Evolutionary conservation across 2,113 vertebrate genomes (phyloP), one percentile per base, ranked within the genome.

Genomic region (Pao palembangensis): DNA sequence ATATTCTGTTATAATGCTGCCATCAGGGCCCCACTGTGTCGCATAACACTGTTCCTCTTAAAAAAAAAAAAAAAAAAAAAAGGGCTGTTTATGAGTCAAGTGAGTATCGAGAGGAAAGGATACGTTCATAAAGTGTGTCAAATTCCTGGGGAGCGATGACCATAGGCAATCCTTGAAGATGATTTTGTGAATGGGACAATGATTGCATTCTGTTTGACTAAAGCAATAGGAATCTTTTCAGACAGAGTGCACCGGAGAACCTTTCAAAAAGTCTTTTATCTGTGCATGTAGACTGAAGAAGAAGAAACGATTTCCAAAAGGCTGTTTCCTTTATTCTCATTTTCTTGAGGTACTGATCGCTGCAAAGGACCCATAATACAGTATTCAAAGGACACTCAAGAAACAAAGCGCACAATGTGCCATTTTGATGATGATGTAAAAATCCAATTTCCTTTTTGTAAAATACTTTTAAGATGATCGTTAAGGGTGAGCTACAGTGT

Each of bases 1-100:
- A 91, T 91, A 89, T 91, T 91, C 88, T 85, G 75, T 70, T 90
- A 92, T 91, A 90, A 91, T 84, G 78, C 79, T 84, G 81, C 88
- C 87, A 91, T 93, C 83, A 89, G 92, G 91, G 91, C 87, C 88
- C 87, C 90, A 88, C 91, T 93, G 88, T 92, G 91, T 94, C 90
- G 92, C 83, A 92, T 87, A 91, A 90, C 78, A 66, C 42, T 71
- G 79, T 65, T 71, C 63, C 25, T 63, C 23, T 51, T 64, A 23
- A 3, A 7, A 28, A 28, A 28, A 28, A 28, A 28, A 28, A 28
- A 28, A 6, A 61, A 53, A 47, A 54, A 61, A 63, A 53, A 47
- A 54, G 61, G 15, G 10, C 50, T 71, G 58, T 73, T 68, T 71
- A 66, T 54, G 44, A 66, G 46, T 21, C 28, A 18, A 28, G 43